These are phyloP conservation scores for Glaucomys volans DNA, from an alignment of 2,113 vertebrate species.

Conservation along the genomic window DNA sequence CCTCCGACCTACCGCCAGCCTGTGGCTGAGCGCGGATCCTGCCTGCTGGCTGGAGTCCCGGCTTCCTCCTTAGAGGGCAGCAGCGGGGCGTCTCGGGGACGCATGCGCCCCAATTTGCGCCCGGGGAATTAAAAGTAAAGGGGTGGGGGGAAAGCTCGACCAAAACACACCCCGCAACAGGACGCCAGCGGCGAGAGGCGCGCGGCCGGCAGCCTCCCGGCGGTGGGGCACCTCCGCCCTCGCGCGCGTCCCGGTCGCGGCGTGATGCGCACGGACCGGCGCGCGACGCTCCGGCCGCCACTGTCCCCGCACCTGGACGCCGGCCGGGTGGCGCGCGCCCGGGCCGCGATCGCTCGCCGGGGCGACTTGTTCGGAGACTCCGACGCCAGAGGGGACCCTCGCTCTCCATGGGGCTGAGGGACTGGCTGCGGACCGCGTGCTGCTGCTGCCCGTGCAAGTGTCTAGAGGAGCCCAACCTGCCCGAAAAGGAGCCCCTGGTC, in stretches of 20 bases:
- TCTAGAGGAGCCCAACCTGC: slow-evolving; percentile 56
- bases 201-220: not conserved
- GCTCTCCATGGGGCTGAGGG: slow-evolving; percentile 82
- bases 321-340: not conserved
- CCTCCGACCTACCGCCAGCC: fast-evolving
- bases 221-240: not conserved
- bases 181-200: not conserved
- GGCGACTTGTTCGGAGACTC: not conserved
- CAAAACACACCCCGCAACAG: not conserved
- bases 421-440: slow-evolving; percentile 79
- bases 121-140: slow-evolving; percentile 41
- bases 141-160: not conserved
- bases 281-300: slow-evolving; percentile 12
- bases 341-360: not conserved
- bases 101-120: slow-evolving; percentile 75
- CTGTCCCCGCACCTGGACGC: slow-evolving; percentile 41
- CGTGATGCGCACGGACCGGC: slow-evolving; percentile 58
- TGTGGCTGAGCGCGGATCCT: not conserved
- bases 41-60: slow-evolving; percentile 31
- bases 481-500: slow-evolving; percentile 85
- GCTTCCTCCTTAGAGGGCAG: slow-evolving; percentile 75
- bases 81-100: slow-evolving; percentile 59
- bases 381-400: not conserved
- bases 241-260: not conserved
- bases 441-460: slow-evolving; percentile 74